A percentile compares a stretch with the other conserved stretches of the same genome.
Evolutionary conservation across 1,140 invertebrate genomes (phyloP).

Genomic region (Paraescarpia echinospica): DNA sequence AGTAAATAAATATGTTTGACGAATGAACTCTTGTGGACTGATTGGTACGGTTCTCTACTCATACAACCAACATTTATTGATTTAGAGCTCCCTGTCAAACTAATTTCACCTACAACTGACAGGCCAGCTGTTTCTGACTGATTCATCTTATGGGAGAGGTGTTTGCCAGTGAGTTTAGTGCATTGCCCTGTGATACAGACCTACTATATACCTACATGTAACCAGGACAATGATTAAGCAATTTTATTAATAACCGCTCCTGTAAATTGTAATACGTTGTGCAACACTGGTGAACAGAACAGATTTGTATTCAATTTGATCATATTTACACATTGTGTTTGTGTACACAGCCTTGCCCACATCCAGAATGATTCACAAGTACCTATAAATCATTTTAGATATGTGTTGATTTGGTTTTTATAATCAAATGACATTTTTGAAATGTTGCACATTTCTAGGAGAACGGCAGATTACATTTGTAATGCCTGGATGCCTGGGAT

Average conservation of each 20-base stretch:
- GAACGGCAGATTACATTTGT: not conserved
- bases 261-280: not conserved
- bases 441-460: not conserved
- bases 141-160: not conserved
- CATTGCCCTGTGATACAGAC: not conserved
- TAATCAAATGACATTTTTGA: not conserved
- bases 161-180: not conserved
- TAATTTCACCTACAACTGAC: not conserved
- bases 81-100: not conserved
- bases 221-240: not conserved
- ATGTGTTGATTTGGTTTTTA: not conserved
- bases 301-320: too few species aligned
- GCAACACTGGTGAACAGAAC: not conserved
- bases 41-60: not conserved
- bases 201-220: not conserved
- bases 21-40: not conserved
- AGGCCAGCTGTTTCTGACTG: not conserved
- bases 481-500: not conserved
- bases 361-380: too few species aligned
- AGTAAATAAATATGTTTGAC: not conserved
- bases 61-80: not conserved
- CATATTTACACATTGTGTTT: too few species aligned
- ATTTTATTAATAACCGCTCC: not conserved
- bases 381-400: too few species aligned
- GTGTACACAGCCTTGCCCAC: too few species aligned